phyloP scores from a whole-genome alignment of 1,140 invertebrate species.

The Akabosia matsudoensis region DNA sequence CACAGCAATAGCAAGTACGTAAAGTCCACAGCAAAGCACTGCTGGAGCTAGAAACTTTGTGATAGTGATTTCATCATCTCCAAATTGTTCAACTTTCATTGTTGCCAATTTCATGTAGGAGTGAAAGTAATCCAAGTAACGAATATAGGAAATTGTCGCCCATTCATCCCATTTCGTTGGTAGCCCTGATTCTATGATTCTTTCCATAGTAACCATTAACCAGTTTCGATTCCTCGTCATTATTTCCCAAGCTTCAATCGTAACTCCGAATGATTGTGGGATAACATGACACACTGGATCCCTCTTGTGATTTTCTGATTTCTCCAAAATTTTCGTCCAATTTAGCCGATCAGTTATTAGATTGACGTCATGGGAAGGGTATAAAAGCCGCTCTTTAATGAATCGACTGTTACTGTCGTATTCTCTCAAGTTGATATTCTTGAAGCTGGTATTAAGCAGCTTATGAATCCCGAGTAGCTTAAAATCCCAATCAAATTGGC shows the following conservation, averaged over 20 bases:
- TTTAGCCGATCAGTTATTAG: background rate
- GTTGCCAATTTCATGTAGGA: too few species aligned
- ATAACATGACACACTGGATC: background rate
- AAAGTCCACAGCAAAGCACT: too few species aligned
- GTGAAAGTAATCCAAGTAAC: too few species aligned
- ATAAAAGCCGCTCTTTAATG: background rate
- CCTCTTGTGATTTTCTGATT: background rate
- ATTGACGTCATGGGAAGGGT: background rate
- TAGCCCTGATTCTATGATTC: background rate
- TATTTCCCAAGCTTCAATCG: background rate
- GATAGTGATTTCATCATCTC: too few species aligned
- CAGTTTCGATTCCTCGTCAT: background rate
- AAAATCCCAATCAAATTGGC: background rate
- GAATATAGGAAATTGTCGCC: background rate
- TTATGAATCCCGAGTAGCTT: background rate
- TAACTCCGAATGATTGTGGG: background rate
- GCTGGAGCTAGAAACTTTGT: too few species aligned
- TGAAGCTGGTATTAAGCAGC: background rate
- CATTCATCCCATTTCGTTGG: background rate
- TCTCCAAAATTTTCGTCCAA: background rate
- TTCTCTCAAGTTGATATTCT: background rate
- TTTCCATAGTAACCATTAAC: background rate
- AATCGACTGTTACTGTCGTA: background rate
- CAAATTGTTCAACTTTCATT: too few species aligned
- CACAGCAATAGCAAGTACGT: too few species aligned